Evolutionary conservation across 2,888 invertebrate species (phyloP), one percentile per base, ranked within the genome.

Genomic region (Gandaritis pyraliata): DNA sequence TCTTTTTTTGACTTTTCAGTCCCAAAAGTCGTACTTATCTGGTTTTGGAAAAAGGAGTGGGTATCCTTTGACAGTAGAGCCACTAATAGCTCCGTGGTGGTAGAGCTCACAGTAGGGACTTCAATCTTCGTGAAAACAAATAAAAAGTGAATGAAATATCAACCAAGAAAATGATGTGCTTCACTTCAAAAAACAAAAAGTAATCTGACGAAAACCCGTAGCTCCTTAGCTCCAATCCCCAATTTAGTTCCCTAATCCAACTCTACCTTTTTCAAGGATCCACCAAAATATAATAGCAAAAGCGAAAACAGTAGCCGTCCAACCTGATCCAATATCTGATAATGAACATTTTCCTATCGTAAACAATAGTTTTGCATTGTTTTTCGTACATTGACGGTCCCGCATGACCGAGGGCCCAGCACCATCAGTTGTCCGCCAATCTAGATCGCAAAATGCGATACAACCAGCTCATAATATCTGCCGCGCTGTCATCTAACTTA

Each of bases 401-500:
- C 59, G 59, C 56, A 61, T 63, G 63, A 59, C 36, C 59, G 56
- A 61, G 55, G 55, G 54, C 68, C 61, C 51, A 48, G 56, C 45
- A 45, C 65, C 69, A 67, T 70, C 69, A 66, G 49, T 66, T 67
- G 64, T 64, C 65, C 66, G 55, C 66, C 71, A 68, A 69, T 71
- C 69, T 67, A 71, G 71, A 71, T 71, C 61, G 64, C 61, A 69
- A 64, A 69, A 55, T 56, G 58, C 68, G 75, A 72, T 76, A 75
- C 68, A 74, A 70, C 60, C 50, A 68, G 69, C 73, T 74, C 76
- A 78, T 80, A 78, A 77, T 75, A 77, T 78, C 72, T 70, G 72
- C 76, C 72, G 76, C 77, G 74, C 74, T 76, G 74, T 75, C 77
- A 76, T 80, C 84, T 82, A 81, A 83, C 80, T 78, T 80, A 82